These are phyloP conservation scores for Poecilia gillii DNA, from an alignment of 2,797 vertebrate species.

Conservation along the genomic window DNA sequence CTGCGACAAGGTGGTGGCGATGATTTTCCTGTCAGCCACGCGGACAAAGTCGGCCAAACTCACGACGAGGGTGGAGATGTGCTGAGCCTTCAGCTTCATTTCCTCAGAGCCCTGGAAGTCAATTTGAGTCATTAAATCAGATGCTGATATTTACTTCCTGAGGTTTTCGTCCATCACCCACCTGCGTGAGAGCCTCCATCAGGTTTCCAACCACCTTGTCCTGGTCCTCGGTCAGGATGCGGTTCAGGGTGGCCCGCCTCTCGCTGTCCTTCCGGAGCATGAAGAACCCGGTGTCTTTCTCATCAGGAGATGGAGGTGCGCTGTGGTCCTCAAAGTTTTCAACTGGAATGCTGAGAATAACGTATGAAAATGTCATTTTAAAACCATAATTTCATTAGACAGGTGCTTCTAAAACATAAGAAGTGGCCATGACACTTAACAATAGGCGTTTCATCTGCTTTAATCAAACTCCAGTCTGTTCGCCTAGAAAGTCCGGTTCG, in stretches of 20 bases:
- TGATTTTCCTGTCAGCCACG: constrained; percentile 96
- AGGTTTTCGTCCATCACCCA: constrained; percentile 47
- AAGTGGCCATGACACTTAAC: neutral
- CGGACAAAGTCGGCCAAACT: constrained; percentile 94
- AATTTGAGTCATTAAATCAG: neutral
- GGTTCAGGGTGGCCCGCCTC: constrained; percentile 93
- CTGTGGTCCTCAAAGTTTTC: constrained; percentile 99
- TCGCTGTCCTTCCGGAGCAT: constrained; percentile 98
- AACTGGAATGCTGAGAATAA: constrained; percentile 90
- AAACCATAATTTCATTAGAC: neutral
- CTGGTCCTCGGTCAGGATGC: constrained; percentile 92
- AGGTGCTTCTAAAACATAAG: neutral
- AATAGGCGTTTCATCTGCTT: too few relatives aligned
- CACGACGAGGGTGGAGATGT: constrained; percentile 89
- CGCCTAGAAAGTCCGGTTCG: too few relatives aligned
- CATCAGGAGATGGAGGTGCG: constrained; percentile 96
- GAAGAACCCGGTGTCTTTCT: constrained; percentile 96
- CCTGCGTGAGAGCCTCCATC: constrained; percentile 92
- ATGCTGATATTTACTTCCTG: neutral
- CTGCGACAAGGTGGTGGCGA: constrained; percentile 91
- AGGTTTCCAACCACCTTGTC: constrained; percentile 94
- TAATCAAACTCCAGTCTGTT: too few relatives aligned
- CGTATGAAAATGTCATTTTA: neutral
- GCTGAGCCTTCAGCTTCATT: constrained; percentile 89
- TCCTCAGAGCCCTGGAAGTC: constrained; percentile 88